Conservation (phyloP, 2,113 vertebrate genomes). For the Hassar affinis region DNA sequence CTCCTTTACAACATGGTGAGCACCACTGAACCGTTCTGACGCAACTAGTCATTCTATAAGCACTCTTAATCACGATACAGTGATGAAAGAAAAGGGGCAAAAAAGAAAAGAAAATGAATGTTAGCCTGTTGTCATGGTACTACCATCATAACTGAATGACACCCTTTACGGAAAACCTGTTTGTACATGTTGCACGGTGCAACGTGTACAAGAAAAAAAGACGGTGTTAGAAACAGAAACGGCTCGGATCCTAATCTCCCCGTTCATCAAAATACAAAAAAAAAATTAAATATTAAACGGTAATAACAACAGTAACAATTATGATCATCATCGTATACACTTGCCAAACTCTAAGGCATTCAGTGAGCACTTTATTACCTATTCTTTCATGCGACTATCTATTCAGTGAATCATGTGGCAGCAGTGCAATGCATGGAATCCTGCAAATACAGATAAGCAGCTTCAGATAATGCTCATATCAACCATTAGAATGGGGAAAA, state of each 20-base stretch:
- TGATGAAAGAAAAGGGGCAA: not conserved
- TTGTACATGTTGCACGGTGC: not conserved
- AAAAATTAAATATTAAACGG: not conserved
- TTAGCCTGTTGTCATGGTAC: not conserved
- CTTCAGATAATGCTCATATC: not conserved
- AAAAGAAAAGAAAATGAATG: not conserved
- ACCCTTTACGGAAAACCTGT: not conserved
- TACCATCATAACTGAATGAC: slow-evolving; percentile 3
- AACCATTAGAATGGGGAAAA: not conserved
- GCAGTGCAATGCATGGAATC: not conserved
- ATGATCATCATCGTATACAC: not conserved
- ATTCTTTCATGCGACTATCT: not conserved
- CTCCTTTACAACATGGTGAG: not conserved
- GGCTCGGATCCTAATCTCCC: not conserved
- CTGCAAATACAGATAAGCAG: not conserved
- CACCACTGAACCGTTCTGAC: not conserved
- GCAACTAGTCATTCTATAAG: not conserved
- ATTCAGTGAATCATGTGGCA: not conserved
- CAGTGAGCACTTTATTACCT: not conserved
- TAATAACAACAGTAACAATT: not conserved
- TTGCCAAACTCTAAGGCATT: not conserved
- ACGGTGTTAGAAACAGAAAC: not conserved
- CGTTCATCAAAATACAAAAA: not conserved
- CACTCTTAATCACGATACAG: not conserved
- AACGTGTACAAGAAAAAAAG: not conserved